Evolutionary conservation across 2,113 vertebrate genomes (phyloP).

Genomic region (Todiramphus chloris): DNA sequence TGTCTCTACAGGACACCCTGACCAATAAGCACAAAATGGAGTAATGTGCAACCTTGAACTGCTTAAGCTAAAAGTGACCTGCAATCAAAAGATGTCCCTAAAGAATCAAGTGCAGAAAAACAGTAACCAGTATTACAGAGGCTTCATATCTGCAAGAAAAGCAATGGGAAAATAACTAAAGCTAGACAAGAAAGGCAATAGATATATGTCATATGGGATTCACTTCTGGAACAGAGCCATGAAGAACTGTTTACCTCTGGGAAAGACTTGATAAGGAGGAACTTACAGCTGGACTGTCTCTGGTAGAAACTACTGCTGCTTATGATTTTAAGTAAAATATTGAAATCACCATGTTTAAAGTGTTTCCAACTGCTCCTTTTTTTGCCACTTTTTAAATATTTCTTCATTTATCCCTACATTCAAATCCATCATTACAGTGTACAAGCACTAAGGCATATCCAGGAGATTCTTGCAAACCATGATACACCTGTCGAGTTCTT

Average conservation of each 20-base stretch:
- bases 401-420: not conserved
- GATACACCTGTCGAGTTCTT: not conserved
- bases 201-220: fast-evolving
- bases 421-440: not conserved
- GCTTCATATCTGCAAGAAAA: not conserved
- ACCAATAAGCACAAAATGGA: not conserved
- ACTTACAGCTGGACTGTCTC: not conserved
- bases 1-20: not conserved
- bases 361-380: not conserved
- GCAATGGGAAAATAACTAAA: not conserved
- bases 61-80: not conserved
- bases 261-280: not conserved
- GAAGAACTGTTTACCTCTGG: not conserved
- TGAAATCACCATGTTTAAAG: not conserved
- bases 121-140: not conserved
- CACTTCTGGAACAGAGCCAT: not conserved
- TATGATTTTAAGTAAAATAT: not conserved
- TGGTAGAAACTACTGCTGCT: not conserved
- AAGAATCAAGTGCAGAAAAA: not conserved
- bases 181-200: not conserved
- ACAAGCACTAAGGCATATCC: not conserved
- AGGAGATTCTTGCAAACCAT: not conserved
- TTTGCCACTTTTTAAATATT: not conserved
- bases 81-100: not conserved
- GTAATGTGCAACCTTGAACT: not conserved